Percentiles rank a stretch among this genome's conserved stretches.
Evolutionary conservation across 2,797 vertebrate genomes (phyloP).

Genomic region (Uromys caudimaculatus): DNA sequence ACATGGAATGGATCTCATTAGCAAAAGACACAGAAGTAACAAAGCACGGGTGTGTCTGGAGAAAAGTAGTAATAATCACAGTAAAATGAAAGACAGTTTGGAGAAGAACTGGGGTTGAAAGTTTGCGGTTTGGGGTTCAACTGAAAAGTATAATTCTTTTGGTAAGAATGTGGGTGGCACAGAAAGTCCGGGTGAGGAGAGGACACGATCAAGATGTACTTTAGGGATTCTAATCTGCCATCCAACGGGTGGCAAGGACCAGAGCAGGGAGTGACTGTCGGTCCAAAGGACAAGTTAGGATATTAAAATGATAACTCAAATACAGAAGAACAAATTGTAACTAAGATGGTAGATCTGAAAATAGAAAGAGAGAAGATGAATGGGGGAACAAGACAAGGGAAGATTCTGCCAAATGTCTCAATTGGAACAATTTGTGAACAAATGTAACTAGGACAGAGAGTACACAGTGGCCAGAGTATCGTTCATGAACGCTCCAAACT

Average conservation of each 20-base stretch:
- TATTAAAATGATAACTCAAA: constrained; percentile 46
- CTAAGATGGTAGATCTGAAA: background rate
- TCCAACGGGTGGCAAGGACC: background rate
- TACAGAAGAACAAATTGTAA: background rate
- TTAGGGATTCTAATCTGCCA: background rate
- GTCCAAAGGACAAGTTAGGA: background rate
- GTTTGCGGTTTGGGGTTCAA: background rate
- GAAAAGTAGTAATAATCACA: background rate
- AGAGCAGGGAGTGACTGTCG: background rate
- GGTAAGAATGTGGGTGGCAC: background rate
- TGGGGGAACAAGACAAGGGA: background rate
- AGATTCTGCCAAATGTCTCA: constrained; percentile 8
- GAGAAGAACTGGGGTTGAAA: background rate
- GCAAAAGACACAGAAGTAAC: constrained; percentile 28
- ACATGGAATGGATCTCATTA: constrained; percentile 65
- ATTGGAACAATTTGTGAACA: background rate
- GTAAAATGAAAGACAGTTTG: background rate
- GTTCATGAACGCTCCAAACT: background rate
- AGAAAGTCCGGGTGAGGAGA: background rate
- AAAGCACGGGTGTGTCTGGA: background rate
- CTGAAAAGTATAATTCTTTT: background rate
- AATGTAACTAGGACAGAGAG: background rate
- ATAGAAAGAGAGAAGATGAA: constrained; percentile 11
- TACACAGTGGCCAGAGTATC: background rate
- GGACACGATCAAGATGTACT: background rate